phyloP scores from a whole-genome alignment of 2,888 invertebrate species.

The Labia minor region DNA sequence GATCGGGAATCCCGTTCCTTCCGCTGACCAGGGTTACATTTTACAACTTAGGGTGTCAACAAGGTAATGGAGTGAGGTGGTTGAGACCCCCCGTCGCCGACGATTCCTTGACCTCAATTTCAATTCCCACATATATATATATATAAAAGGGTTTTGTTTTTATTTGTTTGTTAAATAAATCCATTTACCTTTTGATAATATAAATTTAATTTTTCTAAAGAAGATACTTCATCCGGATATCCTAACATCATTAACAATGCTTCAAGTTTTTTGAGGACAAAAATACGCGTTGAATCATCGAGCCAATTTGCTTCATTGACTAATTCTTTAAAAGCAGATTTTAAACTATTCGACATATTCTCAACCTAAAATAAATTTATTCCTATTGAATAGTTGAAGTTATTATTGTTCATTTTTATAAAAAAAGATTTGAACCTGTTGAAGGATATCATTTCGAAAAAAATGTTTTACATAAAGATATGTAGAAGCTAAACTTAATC shows the following conservation, averaged over 20 bases:
- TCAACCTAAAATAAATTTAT: conserved; percentile 22
- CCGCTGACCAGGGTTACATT: too few relatives aligned
- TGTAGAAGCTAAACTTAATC: neutral
- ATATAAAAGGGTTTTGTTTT: too few relatives aligned
- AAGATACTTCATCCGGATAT: conserved; percentile 22
- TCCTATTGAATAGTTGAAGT: too few relatives aligned
- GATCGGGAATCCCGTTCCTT: too few relatives aligned
- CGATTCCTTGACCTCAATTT: too few relatives aligned
- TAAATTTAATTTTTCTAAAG: conserved; percentile 30
- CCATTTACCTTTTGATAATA: conserved; percentile 36
- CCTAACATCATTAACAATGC: conserved; percentile 24
- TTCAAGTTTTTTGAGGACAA: conserved; percentile 21
- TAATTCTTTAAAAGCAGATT: conserved; percentile 38
- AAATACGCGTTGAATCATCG: conserved; percentile 20
- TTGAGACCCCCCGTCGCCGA: too few relatives aligned
- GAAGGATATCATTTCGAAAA: neutral
- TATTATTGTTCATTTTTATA: too few relatives aligned
- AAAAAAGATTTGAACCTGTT: too few relatives aligned
- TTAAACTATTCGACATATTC: conserved; percentile 38
- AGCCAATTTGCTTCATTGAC: conserved; percentile 23
- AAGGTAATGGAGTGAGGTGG: too few relatives aligned
- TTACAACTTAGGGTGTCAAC: too few relatives aligned
- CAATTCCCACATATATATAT: too few relatives aligned
- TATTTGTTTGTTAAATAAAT: too few relatives aligned
- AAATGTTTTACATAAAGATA: neutral